Evolutionary conservation across 2,113 vertebrate species (phyloP).

Genomic region (Amphilophus citrinellus): DNA sequence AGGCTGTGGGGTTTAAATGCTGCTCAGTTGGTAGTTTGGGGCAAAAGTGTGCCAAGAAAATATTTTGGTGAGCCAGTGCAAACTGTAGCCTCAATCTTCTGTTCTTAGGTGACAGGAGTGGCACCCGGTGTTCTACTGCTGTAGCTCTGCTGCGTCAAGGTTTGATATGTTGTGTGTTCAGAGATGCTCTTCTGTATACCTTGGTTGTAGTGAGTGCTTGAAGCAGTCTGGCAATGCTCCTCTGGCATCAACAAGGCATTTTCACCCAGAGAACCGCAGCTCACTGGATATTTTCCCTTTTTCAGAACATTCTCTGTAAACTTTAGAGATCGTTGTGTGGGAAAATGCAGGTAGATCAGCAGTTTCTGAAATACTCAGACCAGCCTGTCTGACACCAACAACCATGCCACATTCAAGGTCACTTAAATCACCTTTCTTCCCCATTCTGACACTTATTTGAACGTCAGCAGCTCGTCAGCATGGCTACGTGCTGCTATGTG

Average conservation of each 20-base stretch:
- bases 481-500: background rate
- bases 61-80: background rate
- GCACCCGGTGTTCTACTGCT: too few species aligned
- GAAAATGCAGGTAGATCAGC: background rate
- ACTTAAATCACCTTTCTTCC: too few species aligned
- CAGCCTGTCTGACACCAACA: background rate
- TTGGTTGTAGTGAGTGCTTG: background rate
- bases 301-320: background rate
- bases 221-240: background rate
- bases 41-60: background rate
- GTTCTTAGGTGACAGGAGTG: too few species aligned
- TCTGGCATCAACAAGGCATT: background rate
- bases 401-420: too few species aligned
- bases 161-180: background rate
- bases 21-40: background rate
- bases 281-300: background rate
- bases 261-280: background rate
- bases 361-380: background rate
- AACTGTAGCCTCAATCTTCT: background rate
- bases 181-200: background rate
- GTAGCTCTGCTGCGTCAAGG: too few species aligned
- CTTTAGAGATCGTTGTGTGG: background rate
- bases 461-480: background rate
- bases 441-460: background rate
- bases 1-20: too few species aligned